Base-by-base conservation (phyloP, 2,113 vertebrate genomes). In the Ophiodon elongatus region DNA sequence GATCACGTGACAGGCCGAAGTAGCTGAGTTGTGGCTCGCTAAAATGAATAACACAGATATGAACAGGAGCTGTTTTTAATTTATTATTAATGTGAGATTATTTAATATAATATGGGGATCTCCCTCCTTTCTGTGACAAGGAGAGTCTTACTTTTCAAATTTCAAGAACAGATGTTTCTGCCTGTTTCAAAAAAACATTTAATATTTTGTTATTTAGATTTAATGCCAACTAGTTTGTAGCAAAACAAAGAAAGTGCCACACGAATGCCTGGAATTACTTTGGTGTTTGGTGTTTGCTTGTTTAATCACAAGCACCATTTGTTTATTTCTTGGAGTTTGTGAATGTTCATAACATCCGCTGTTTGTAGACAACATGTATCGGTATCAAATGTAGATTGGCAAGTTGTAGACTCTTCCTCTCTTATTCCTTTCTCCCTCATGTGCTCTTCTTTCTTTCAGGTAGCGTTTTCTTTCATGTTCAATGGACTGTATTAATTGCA, bases 301-400 rank as follows among this genome's bases (percentile, higher is more conserved):
- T 91, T 81, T 86, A 89, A 87, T 87, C 85, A 52, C n/a, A 73
- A 73, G 60, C 33, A 81, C 37, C 33, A 39, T 84, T 60, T 85
- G 23, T 84, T 59, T 77, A 74, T 82, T 33, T n/a, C 43, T 60
- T 85, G 62, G 47, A 50, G 15, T 52, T 70, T 76, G 64, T 60
- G 41, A 69, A 67, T 47, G 11, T 68, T 83, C 39, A 63, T 54
- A 84, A 76, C 60, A 70, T 81, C 54, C 6, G 33, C 41, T 73
- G 54, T 41, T 66, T 50, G 11, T 4, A 56, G 64, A 76, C 45
- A 29, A 52, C n/a, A 68, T 62, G 56, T 6, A 52, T 80, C 71
- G 13, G 19, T 73, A 13, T 80, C 41, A 76, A 76, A 76, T 69
- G 27, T 39, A 65, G 66, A 74, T 76, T 43, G 35, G 14, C 19